A percentile compares a stretch with the other conserved stretches of the same genome.
Evolutionary conservation across 2,113 vertebrate genomes (phyloP).

Genomic region (Panthera uncia): DNA sequence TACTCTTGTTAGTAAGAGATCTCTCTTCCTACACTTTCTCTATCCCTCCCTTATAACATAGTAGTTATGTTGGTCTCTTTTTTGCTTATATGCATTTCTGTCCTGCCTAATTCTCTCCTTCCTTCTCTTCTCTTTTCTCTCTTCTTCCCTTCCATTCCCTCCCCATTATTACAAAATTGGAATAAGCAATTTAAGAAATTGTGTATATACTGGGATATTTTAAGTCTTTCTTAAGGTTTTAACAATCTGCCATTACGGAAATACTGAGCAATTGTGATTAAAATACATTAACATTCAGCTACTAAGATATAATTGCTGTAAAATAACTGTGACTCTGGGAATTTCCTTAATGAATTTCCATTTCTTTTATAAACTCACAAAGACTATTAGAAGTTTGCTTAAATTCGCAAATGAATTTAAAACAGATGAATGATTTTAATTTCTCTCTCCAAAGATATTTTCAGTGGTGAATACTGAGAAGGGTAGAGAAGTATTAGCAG

Average conservation of each 20-base stretch:
- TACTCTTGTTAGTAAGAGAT: no score
- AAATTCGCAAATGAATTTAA: conserved; percentile 73
- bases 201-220: conserved; percentile 4
- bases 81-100: not conserved
- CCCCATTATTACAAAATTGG: not conserved
- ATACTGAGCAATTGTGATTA: conserved; percentile 52
- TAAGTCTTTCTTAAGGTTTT: conserved; percentile 45
- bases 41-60: no score
- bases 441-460: conserved; percentile 69
- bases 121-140: not conserved
- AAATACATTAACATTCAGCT: conserved; percentile 68
- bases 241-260: not conserved
- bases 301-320: conserved; percentile 76
- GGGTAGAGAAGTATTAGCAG: not conserved
- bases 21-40: no score
- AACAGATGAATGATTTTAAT: conserved; percentile 76
- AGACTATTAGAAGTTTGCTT: conserved; percentile 60
- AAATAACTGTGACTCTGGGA: conserved; percentile 73
- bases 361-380: conserved; percentile 77
- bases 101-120: not conserved
- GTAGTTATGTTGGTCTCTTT: not conserved
- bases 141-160: not conserved
- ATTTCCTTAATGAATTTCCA: conserved; percentile 72
- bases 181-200: conserved; percentile 46
- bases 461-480: conserved; percentile 48